phyloP scores from a whole-genome alignment of 2,797 vertebrate species.

The Orientallactaga sibirica region DNA sequence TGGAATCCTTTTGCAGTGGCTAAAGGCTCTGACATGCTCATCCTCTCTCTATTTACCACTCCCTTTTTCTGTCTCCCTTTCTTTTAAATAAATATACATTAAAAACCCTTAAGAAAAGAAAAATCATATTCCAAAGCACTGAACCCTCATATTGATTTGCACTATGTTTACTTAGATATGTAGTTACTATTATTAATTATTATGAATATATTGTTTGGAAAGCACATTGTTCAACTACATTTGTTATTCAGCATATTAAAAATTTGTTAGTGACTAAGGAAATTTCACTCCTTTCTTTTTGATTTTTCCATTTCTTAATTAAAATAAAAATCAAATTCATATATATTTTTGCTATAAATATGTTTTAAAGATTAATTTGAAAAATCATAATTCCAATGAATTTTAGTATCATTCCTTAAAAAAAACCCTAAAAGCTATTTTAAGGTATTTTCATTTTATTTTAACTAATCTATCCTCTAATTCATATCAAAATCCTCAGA shows the following conservation, averaged over 20 bases:
- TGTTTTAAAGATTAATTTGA: not conserved
- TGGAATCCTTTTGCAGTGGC: too few relatives aligned
- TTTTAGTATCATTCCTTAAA: not conserved
- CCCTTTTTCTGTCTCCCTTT: too few relatives aligned
- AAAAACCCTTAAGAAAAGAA: too few relatives aligned
- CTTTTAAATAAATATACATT: too few relatives aligned
- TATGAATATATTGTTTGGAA: not conserved
- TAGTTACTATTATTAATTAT: not conserved
- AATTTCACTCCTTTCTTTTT: not conserved
- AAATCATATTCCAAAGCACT: not conserved
- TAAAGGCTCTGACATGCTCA: too few relatives aligned
- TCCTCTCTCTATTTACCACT: too few relatives aligned
- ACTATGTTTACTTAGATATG: not conserved
- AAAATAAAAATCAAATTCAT: not conserved
- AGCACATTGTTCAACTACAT: not conserved
- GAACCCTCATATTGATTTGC: not conserved
- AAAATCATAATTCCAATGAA: not conserved
- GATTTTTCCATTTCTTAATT: not conserved
- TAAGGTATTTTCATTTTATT: not conserved
- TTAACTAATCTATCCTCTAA: not conserved
- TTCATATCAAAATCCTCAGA: not conserved
- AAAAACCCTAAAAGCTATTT: conserved; percentile 9
- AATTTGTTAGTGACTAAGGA: not conserved
- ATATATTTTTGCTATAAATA: not conserved
- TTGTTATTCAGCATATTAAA: not conserved